Evolutionary conservation across 2,113 vertebrate genomes (phyloP), one percentile per base, ranked within the genome.

Genomic region (Myiozetetes cayanensis): DNA sequence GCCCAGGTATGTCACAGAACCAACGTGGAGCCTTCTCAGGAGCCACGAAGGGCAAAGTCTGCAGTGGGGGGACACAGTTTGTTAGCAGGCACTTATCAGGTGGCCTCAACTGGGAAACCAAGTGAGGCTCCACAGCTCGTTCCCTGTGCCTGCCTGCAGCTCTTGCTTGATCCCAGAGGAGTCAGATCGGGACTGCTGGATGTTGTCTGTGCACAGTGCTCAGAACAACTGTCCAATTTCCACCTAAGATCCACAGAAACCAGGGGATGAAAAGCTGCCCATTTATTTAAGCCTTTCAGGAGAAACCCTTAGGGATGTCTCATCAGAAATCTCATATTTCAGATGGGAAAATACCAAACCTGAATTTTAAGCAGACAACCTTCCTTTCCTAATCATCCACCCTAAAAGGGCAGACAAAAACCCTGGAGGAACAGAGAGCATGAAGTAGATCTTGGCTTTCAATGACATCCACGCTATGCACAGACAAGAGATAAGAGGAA

Each of bases 121-220:
- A 77, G 53, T 0, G 18, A 53, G 47, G 59, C 63, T 71, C 46
- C 2, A 0, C 25, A 2, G 46, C 77, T 65, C 12, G 2, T 14
- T 28, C 65, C 73, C 59, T 24, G 3, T 41, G 41, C 63, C 61
- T 12, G 14, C 74, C 70, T 62, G 35, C 39, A 27, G 28, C 18
- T 67, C 50, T 22, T 14, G 0, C 56, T 25, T 7, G 1, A 43
- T 35, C 58, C 49, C 63, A 27, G 10, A 53, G 33, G 18, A 80
- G 6, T 11, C 21, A 4, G 33, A 23, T 9, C 71, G 73, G 49
- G 55, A 50, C 47, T 24, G 59, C 65, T 66, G 44, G 4, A 7
- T 8, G 7, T 7, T 39, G 7, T 19, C 49, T 43, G 27, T 4
- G 49, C 30, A 21, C 23, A 10, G 0, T 17, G 33, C 44, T 44